Conservation (phyloP, 53 echinoderm and acorn worm genomes). For the Paelopatides confundens region DNA sequence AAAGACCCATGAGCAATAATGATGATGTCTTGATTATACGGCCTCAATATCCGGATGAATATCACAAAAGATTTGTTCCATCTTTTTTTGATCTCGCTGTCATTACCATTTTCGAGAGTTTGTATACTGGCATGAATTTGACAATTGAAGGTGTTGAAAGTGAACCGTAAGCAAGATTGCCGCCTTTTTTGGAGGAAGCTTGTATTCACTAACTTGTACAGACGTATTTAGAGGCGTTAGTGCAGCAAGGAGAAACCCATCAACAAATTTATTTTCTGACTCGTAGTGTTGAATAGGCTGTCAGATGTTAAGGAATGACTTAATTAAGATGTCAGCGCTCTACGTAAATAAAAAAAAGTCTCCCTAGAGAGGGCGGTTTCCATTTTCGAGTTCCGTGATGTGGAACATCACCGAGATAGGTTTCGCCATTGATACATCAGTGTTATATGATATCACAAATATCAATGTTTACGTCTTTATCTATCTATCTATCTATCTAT, state of each 20-base stretch:
- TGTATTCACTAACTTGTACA: background rate
- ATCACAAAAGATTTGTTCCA: background rate
- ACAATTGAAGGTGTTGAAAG: background rate
- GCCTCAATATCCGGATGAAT: background rate
- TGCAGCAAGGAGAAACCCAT: slow-evolving; percentile 1
- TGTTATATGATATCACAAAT: background rate
- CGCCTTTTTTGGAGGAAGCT: background rate
- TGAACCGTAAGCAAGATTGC: background rate
- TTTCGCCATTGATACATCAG: slow-evolving; percentile 45
- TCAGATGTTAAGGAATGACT: slow-evolving; percentile 38
- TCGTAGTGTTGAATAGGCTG: slow-evolving; percentile 22
- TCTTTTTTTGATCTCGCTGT: background rate
- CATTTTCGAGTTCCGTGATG: slow-evolving; percentile 39
- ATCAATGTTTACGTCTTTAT: no score
- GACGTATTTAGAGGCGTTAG: slow-evolving; percentile 19
- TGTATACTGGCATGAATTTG: background rate
- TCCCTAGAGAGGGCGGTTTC: slow-evolving; percentile 43
- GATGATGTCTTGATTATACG: background rate
- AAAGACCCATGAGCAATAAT: background rate
- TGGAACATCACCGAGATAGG: slow-evolving; percentile 25
- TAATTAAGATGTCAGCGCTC: slow-evolving; percentile 38
- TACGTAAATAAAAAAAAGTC: slow-evolving; percentile 29
- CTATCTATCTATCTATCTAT: no score
- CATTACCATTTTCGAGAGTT: background rate
- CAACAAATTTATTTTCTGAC: slow-evolving; percentile 36